Evolutionary conservation across 1,140 invertebrate genomes (phyloP), one percentile per base, ranked within the genome.

Genomic region (Teleopsis dalmanni): DNA sequence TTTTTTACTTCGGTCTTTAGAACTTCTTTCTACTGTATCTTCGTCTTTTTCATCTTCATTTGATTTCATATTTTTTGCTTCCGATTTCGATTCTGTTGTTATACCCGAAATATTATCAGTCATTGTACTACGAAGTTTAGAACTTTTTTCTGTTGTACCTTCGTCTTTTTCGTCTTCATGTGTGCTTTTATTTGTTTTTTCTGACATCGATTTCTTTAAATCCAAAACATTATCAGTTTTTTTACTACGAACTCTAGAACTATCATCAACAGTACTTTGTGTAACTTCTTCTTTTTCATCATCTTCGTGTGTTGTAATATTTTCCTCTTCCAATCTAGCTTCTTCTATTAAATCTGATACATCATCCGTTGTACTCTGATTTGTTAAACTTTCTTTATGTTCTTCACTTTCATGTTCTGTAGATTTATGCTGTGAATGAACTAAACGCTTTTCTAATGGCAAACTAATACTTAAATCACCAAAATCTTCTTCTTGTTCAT

Each of bases 351-450:
- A 38, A 9, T 69, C 65, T 0, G 65, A 69, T 1, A 69, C 65
- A 61, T 69, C 65, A 48, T 69, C 58, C 2, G 62, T 58, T 21
- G 65, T 69, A 42, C 61, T 64, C 46, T 69, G 60, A 29, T 65
- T 63, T 16, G 55, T 59, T 6, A 59, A 48, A 41, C 56, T 61
- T 27, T 29, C 29, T 27, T 49, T 38, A 6, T 50, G 47, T 9
- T 21, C 6, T 18, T 36, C 49, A 5, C 42, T 44, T 14, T 21
- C 41, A 0, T 9, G 25, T 2, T 26, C 23, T 2, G 22, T 11
- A 3, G 19, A 46, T 9, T 49, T 59, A 26, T 64, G 64, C 0
- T 53, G 55, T 1, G 64, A 67, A 33, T 64, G 61, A 23, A 56
- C 56, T 44, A 64, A 19, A 13, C 54, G 56, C 29, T 45, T 67